Evolutionary conservation across 2,113 vertebrate genomes (phyloP), one percentile per base, ranked within the genome.

Genomic region (Fregata magnificens): DNA sequence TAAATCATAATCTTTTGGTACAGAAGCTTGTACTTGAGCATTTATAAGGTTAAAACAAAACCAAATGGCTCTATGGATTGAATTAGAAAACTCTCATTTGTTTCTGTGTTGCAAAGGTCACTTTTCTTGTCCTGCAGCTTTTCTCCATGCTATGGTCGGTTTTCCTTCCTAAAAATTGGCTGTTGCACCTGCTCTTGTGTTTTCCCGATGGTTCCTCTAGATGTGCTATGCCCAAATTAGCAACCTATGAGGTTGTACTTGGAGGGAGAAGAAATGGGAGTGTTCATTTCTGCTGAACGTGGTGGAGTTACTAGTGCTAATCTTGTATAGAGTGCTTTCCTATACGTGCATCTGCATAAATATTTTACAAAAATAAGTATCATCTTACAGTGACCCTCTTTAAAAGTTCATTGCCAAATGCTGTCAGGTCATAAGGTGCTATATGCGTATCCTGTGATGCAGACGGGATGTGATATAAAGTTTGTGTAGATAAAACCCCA

Each of bases 381-480:
- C 9, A n/a, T 67, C 52, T 28, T 32, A 10, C 56, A n/a, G 13
- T 55, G 77, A 47, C 47, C 7, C 44, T 53, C 40, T 66, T 58
- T 19, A 49, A 32, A 85, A 56, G 49, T 5, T 47, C 14, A 2
- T 4, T 32, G 52, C 42, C 56, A 22, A 11, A 0, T 12, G n/a
- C 78, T 76, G 25, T 26, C 67, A 53, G 38, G 52, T 26, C 44
- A 29, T 31, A 8, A 26, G 45, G 1, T 49, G 67, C 63, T 87
- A 2, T 13, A 0, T 34, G 53, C 17, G 1, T 14, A 5, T 13
- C 6, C 25, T 59, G 38, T 5, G 32, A 0, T 25, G 38, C n/a
- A 53, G 74, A 13, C 5, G 29, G 77, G 77, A 9, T 1, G 1
- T 2, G 4, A 9, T 17, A 36, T 2, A 1, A 9, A 31, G 14